A percentile compares a stretch with the other conserved stretches of the same genome.
phyloP scores from a whole-genome alignment of 92 coral and sea anemone genomes.

The Actinernus sp. region DNA sequence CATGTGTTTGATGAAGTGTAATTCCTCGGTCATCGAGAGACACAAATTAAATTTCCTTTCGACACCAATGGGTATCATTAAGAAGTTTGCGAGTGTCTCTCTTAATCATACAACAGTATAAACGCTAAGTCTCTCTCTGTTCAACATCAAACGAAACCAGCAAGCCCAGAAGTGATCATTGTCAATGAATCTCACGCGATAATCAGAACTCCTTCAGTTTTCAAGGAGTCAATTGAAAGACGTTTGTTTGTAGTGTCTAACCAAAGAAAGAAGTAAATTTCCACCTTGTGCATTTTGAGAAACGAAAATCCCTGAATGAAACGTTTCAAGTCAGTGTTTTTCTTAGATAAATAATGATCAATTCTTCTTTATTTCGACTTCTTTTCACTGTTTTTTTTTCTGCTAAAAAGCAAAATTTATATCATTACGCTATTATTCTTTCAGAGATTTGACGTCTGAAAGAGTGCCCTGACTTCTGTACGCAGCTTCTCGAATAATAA shows the following conservation, averaged over 20 bases:
- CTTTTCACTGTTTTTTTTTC: neutral
- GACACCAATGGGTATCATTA: conserved; percentile 20
- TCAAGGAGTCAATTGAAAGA: neutral
- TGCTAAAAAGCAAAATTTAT: neutral
- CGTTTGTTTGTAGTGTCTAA: neutral
- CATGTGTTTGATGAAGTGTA: conserved; percentile 45
- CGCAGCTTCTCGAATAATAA: conserved; percentile 23
- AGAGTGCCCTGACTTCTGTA: conserved; percentile 16
- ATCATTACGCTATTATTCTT: conserved; percentile 18
- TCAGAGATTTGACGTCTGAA: conserved; percentile 27
- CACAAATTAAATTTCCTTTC: conserved; percentile 50
- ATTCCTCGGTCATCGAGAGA: conserved; percentile 33
- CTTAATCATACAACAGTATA: conserved; percentile 24
- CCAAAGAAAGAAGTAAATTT: neutral
- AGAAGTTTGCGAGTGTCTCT: conserved; percentile 47
- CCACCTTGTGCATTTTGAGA: neutral
- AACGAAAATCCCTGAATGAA: neutral
- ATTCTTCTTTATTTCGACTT: neutral
- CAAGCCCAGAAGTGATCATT: neutral
- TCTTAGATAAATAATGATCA: neutral
- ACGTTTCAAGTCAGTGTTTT: neutral
- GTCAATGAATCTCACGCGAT: neutral
- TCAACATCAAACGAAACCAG: neutral
- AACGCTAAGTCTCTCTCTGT: neutral
- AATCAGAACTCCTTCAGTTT: neutral